phyloP scores from a whole-genome alignment of 2,888 invertebrate species.

The Ennomos quercinarius region DNA sequence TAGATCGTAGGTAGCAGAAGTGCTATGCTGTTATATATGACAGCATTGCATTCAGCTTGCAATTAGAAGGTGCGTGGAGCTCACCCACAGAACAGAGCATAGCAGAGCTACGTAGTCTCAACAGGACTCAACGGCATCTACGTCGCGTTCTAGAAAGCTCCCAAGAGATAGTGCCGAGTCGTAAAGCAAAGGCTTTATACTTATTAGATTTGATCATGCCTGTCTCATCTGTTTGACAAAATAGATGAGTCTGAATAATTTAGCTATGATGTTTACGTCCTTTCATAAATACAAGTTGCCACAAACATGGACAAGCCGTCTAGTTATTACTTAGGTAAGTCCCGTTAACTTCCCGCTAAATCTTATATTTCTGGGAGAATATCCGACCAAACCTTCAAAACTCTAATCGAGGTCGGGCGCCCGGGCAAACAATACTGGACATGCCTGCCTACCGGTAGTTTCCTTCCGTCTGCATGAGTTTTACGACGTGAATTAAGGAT shows the following conservation, averaged over 20 bases:
- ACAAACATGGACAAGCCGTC: slow-evolving; percentile 9
- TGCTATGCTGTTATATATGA: no score
- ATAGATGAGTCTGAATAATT: background rate
- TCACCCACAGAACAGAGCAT: no score
- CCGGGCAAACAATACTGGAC: slow-evolving; percentile 15
- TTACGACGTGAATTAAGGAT: slow-evolving; percentile 12
- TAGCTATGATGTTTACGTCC: background rate
- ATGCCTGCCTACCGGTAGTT: slow-evolving; percentile 9
- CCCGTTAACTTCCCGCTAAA: slow-evolving; percentile 4
- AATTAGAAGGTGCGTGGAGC: no score
- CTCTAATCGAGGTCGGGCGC: slow-evolving; percentile 9
- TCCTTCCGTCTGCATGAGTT: slow-evolving; percentile 14
- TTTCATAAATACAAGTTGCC: background rate
- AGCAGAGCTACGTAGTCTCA: no score
- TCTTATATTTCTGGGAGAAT: slow-evolving; percentile 7
- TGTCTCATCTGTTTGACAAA: no score
- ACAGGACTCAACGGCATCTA: background rate
- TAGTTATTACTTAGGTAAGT: slow-evolving; percentile 5
- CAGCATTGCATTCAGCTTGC: no score
- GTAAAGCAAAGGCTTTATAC: no score
- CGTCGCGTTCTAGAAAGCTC: background rate
- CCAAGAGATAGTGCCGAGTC: no score
- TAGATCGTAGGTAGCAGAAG: no score
- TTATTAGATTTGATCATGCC: no score
- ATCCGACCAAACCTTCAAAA: slow-evolving; percentile 11